Evolutionary conservation across 2,888 invertebrate species (phyloP).

Genomic region (Rhodophaea formosa): DNA sequence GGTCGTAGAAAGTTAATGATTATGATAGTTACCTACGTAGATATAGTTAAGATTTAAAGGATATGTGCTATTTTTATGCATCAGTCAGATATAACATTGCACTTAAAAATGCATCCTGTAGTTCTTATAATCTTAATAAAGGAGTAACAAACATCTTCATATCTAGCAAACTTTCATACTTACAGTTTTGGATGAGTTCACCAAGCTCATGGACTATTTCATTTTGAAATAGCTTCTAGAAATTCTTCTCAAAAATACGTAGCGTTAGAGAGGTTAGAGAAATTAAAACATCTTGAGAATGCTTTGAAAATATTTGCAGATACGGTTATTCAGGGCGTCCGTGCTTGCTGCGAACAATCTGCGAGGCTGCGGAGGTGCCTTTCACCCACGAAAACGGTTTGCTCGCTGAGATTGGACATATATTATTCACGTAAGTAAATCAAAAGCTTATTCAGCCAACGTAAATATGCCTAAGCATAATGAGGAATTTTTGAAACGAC

Average conservation of each 20-base stretch:
- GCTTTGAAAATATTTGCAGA: slow-evolving; percentile 62
- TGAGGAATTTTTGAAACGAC: slow-evolving; percentile 8
- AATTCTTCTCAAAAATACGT: background rate
- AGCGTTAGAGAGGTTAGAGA: background rate
- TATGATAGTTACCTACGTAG: no score
- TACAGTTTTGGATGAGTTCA: no score
- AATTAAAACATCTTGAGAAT: slow-evolving; percentile 2
- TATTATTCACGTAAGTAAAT: slow-evolving; percentile 86
- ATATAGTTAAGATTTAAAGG: no score
- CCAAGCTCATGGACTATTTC: no score
- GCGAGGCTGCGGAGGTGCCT: slow-evolving; percentile 86
- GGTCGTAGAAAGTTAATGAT: no score
- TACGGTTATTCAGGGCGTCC: slow-evolving; percentile 84
- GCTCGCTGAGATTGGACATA: slow-evolving; percentile 87
- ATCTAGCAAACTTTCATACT: no score
- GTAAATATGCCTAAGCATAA: slow-evolving; percentile 14
- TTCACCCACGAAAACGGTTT: slow-evolving; percentile 86
- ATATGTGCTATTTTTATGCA: no score
- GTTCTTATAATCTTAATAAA: no score
- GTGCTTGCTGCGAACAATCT: slow-evolving; percentile 88
- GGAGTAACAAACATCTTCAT: no score
- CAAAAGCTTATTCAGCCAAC: slow-evolving; percentile 33
- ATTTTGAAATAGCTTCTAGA: background rate
- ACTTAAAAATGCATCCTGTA: no score
- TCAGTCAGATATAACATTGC: no score